Evolutionary conservation across 2,113 vertebrate species (phyloP).

Genomic region (Axis porcinus): DNA sequence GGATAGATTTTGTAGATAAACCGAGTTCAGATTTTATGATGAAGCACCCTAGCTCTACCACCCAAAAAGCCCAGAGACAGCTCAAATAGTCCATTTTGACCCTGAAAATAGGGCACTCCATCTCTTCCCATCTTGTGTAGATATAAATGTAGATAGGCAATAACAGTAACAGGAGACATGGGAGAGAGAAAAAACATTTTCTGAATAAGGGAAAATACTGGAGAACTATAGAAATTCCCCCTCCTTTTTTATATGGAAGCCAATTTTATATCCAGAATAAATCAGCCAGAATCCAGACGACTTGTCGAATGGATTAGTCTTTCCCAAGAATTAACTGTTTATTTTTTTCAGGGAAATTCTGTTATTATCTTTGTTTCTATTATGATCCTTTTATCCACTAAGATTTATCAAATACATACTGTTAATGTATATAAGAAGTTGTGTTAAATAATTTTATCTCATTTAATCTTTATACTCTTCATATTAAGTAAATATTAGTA

Average conservation of each 20-base stretch:
- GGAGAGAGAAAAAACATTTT: not conserved
- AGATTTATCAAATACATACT: not conserved
- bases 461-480: not conserved
- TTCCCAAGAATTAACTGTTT: not conserved
- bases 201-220: not conserved
- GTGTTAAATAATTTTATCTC: not conserved
- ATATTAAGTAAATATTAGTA: not conserved
- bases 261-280: not conserved
- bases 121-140: accelerated
- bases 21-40: not conserved
- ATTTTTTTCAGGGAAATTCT: not conserved
- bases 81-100: accelerated
- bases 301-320: not conserved
- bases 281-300: not conserved
- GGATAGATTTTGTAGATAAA: not conserved
- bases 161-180: not conserved
- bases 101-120: not conserved
- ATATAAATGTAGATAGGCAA: not conserved
- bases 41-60: not conserved
- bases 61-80: not conserved
- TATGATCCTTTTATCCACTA: not conserved
- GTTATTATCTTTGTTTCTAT: not conserved
- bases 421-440: not conserved
- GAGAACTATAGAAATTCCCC: not conserved
- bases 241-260: not conserved